Conservation (phyloP, 2,113 vertebrate genomes). For the Carassius gibelio region DNA sequence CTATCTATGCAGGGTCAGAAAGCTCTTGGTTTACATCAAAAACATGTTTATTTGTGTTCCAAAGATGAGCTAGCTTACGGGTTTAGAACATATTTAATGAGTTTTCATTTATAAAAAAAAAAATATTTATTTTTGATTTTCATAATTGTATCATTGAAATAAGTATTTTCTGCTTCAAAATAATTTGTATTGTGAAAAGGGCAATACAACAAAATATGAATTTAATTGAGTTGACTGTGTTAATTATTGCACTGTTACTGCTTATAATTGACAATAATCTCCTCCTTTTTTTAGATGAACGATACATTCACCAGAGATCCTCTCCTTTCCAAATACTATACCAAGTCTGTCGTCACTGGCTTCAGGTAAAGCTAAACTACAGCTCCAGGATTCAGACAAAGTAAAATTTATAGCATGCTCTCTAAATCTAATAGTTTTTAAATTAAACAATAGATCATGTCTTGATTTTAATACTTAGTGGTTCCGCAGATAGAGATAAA, state of each 20-base stretch:
- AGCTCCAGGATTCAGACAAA: background rate
- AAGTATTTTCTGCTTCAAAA: background rate
- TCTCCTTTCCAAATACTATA: conserved; percentile 71
- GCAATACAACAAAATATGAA: background rate
- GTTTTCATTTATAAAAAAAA: too few species aligned
- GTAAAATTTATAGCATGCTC: background rate
- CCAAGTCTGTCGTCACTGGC: conserved; percentile 69
- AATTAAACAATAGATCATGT: conserved; percentile 14
- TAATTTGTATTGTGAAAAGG: background rate
- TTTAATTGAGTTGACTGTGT: background rate
- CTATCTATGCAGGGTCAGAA: too few species aligned
- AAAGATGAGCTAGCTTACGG: too few species aligned
- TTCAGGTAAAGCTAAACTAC: conserved; percentile 70
- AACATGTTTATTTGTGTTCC: too few species aligned
- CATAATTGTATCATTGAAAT: background rate
- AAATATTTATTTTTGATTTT: too few species aligned
- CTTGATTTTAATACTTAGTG: conserved; percentile 20
- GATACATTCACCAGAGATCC: conserved; percentile 63
- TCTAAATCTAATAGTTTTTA: conserved; percentile 28
- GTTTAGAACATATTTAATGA: too few species aligned
- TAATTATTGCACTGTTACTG: background rate
- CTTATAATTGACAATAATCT: background rate
- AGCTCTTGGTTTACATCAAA: too few species aligned
- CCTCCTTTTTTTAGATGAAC: conserved; percentile 67
- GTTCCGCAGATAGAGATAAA: conserved; percentile 7